Percentiles rank a stretch among this genome's conserved stretches.
Evolutionary conservation across 1,140 invertebrate species (phyloP).

Genomic region (Drosophila arawakana): DNA sequence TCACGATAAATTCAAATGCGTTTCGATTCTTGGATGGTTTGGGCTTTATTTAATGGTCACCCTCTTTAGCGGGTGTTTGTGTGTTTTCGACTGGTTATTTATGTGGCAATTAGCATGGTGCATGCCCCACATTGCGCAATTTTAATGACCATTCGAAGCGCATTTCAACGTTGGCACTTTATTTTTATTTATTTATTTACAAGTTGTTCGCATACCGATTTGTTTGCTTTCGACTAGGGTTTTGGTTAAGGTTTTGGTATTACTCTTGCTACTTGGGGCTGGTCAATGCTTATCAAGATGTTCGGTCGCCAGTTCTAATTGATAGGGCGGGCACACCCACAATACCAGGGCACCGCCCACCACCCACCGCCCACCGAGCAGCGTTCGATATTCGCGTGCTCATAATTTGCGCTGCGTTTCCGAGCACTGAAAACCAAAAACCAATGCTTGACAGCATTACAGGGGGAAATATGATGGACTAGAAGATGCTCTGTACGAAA

Average conservation of each 20-base stretch:
- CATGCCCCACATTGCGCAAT: constrained; percentile 51
- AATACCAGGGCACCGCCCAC: background rate
- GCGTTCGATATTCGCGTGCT: constrained; percentile 79
- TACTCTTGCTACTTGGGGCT: constrained; percentile 18
- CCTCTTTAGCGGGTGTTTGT: background rate
- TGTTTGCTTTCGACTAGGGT: constrained; percentile 16
- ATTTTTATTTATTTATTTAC: constrained; percentile 71
- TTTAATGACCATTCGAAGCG: constrained; percentile 81
- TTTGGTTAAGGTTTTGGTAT: constrained; percentile 10
- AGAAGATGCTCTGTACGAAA: background rate
- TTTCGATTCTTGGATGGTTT: background rate
- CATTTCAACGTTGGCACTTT: constrained; percentile 80
- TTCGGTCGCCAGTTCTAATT: constrained; percentile 77
- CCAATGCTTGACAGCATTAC: constrained; percentile 24
- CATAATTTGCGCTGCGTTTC: constrained; percentile 64
- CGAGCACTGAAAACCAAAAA: constrained; percentile 15
- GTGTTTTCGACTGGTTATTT: constrained; percentile 66
- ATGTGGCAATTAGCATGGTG: constrained; percentile 75
- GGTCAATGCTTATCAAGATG: constrained; percentile 72
- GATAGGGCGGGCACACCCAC: constrained; percentile 74
- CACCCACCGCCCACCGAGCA: constrained; percentile 17
- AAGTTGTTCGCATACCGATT: constrained; percentile 36
- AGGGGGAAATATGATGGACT: background rate
- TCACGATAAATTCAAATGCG: constrained; percentile 55
- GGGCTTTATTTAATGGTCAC: constrained; percentile 1